Evolutionary conservation across 2,113 vertebrate species (phyloP).

Genomic region (Melierax canorus): DNA sequence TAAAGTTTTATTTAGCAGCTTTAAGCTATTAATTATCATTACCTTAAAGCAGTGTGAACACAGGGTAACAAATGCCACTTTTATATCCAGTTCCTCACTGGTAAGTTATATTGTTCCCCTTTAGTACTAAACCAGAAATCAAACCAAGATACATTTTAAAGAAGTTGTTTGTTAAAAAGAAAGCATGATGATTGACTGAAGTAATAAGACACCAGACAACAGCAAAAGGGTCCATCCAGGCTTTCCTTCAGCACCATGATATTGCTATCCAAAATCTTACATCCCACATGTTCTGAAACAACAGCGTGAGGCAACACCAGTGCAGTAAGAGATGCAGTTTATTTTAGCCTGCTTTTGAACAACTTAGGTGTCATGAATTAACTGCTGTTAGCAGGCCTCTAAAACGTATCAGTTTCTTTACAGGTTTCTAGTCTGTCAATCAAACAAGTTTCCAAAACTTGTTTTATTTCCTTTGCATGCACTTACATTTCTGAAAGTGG

Average conservation of each 20-base stretch:
- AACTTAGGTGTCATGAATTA: not conserved
- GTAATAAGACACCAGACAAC: conserved; percentile 76
- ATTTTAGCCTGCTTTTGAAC: conserved; percentile 9
- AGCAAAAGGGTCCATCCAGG: conserved; percentile 79
- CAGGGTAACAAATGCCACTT: conserved; percentile 16
- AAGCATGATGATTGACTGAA: conserved; percentile 75
- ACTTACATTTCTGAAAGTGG: conserved; percentile 31
- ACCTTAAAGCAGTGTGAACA: conserved; percentile 35
- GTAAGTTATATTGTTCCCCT: conserved; percentile 79
- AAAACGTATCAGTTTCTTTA: not conserved
- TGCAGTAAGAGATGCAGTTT: not conserved
- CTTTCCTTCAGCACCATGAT: conserved; percentile 77
- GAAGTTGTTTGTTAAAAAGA: conserved; percentile 72
- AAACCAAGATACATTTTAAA: conserved; percentile 74
- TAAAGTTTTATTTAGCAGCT: conserved; percentile 24
- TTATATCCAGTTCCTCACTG: conserved; percentile 22
- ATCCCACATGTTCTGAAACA: not conserved
- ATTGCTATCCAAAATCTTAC: conserved; percentile 48
- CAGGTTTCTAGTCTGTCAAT: not conserved
- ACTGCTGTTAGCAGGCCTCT: not conserved
- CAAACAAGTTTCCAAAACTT: conserved; percentile 31
- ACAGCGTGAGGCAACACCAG: not conserved
- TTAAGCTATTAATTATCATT: conserved; percentile 22
- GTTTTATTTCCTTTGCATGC: not conserved
- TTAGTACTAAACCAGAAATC: conserved; percentile 77